A percentile compares a stretch with the other conserved stretches of the same genome.
Evolutionary conservation across 2,888 invertebrate species (phyloP).

Genomic region (Meteorus colon): DNA sequence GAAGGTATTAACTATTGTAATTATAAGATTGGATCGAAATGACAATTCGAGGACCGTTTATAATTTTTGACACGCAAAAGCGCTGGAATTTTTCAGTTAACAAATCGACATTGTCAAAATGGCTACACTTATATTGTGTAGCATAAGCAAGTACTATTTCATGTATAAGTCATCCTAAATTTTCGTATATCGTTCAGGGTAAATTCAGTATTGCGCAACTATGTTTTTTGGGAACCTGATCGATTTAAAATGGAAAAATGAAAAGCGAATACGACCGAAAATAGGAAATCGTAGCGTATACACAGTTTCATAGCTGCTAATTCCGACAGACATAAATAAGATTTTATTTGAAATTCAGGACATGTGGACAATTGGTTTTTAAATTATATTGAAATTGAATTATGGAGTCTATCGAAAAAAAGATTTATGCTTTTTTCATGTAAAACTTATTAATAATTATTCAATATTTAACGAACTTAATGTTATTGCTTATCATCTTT

Average conservation of each 20-base stretch:
- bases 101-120: background rate
- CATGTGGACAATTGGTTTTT: background rate
- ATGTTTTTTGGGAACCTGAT: background rate
- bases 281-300: constrained; percentile 44
- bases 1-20: background rate
- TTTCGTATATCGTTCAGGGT: constrained; percentile 3
- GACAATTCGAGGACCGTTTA: background rate
- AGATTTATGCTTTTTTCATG: background rate
- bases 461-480: background rate
- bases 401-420: background rate
- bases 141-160: background rate
- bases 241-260: constrained; percentile 46
- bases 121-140: background rate
- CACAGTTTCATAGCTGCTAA: background rate
- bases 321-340: background rate
- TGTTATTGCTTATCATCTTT: constrained; percentile 7
- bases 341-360: constrained; percentile 7
- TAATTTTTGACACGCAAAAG: background rate
- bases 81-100: background rate
- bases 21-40: background rate
- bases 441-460: constrained; percentile 9
- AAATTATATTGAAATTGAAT: background rate
- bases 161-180: background rate
- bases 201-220: constrained; percentile 28
- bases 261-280: constrained; percentile 59